Base-by-base conservation (phyloP, 1,140 invertebrate species). In the Drosophila tropicalis region DNA sequence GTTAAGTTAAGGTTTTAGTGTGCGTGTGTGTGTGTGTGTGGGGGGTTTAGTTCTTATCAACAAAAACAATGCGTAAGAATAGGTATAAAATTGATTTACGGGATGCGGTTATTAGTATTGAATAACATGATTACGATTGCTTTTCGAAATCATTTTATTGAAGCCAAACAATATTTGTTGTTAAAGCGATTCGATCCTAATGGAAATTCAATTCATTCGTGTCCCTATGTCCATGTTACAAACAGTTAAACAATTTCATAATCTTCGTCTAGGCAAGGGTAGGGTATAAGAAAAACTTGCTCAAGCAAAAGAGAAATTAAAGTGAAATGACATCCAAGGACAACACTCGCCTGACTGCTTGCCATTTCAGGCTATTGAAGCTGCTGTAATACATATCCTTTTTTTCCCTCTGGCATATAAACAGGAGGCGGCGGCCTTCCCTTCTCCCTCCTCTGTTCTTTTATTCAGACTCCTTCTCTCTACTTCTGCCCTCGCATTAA, bases 301-400 rank as follows among this genome's bases (percentile, higher is more conserved):
- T 22, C 62, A 47, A 47, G 25, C 22, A 44, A 47, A 63, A 44
- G 62, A 47, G 29, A 62, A 76, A 56, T 57, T 77, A 62, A 77
- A 61, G 57, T 77, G 12, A 68, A 76, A 32, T 76, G 73, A 76
- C 74, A 76, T 41, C 54, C 61, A 82, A 75, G 79, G 69, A 76
- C 63, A 76, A 51, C 44, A 51, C 17, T 51, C 44, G 44, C 44
- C 44, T 51, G 44, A 51, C 44, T 51, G 44, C 17, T 10, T 51
- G 44, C 15, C 44, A 19, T 19, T 12, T 13, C 29, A 5, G 5
- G 29, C 29, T 29, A 7, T 17, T 44, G 44, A 47, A 17, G 44
- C 29, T 25, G 36, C n/a, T 76, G 72, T 56, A 62, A 71, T 68
- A 25, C 5, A 29, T 71, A 71, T 85, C 70, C 81, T 71, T 64